phyloP scores from a whole-genome alignment of 2,113 vertebrate species.

The Hepsetus odoe region DNA sequence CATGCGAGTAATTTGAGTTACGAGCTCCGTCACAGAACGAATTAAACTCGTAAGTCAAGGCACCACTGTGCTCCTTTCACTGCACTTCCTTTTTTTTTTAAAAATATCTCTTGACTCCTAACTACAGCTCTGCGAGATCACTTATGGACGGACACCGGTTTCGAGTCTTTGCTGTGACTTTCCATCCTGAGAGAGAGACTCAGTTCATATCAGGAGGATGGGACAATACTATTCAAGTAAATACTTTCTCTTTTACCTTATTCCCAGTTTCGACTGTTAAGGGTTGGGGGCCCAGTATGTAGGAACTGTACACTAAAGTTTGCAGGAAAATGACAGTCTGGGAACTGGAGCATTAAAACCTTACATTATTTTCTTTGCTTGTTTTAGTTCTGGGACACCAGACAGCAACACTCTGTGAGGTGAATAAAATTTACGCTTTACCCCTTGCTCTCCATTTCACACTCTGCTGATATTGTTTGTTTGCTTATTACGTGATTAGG shows the following conservation, averaged over 20 bases:
- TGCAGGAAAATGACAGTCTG: too few species aligned
- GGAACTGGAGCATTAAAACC: too few species aligned
- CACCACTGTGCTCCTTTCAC: too few species aligned
- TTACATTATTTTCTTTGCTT: neutral
- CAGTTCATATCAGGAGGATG: constrained; percentile 71
- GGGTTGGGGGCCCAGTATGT: too few species aligned
- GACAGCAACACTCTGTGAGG: constrained; percentile 56
- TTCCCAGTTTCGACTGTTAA: neutral
- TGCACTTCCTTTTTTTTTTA: too few species aligned
- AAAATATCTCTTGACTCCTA: too few species aligned
- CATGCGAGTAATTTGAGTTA: too few species aligned
- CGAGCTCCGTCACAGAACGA: too few species aligned
- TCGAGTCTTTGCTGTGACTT: constrained; percentile 64
- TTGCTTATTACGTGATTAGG: neutral
- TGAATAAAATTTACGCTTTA: constrained; percentile 43
- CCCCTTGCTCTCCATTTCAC: too few species aligned
- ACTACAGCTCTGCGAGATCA: neutral
- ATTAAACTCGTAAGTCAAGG: too few species aligned
- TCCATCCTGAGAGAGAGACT: constrained; percentile 62
- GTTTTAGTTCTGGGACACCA: constrained; percentile 66
- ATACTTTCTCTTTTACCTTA: neutral
- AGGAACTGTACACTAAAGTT: too few species aligned
- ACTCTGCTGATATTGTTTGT: too few species aligned
- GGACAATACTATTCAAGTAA: constrained; percentile 71
- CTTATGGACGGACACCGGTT: constrained; percentile 68